phyloP scores from a whole-genome alignment of 92 coral and sea anemone species.

The Epizoanthus scotinus region DNA sequence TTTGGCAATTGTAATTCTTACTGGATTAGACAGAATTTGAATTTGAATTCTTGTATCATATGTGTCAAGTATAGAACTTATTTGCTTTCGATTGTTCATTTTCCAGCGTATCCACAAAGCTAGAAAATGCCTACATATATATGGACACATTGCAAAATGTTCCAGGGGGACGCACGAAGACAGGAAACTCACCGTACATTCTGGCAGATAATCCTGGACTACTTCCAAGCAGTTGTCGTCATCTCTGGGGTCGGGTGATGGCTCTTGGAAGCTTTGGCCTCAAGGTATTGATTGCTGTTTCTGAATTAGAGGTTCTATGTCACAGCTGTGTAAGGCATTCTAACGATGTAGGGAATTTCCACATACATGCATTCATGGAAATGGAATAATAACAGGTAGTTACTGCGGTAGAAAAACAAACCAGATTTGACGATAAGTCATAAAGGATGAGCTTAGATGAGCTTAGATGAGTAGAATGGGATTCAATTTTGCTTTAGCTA shows the following conservation, averaged over 20 bases:
- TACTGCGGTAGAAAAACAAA: no score
- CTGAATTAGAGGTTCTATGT: no score
- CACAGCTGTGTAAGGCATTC: no score
- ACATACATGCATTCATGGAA: no score
- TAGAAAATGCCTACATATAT: constrained; percentile 85
- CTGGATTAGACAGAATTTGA: no score
- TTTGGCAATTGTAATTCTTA: no score
- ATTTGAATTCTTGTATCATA: neutral
- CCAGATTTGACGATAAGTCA: neutral
- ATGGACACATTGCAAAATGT: constrained; percentile 53
- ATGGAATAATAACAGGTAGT: no score
- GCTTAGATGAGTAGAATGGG: no score
- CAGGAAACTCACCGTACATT: constrained; percentile 36
- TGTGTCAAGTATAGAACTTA: neutral
- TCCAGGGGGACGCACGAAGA: constrained; percentile 20
- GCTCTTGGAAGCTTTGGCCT: constrained; percentile 84
- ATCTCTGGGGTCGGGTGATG: constrained; percentile 93
- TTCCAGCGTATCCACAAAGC: constrained; percentile 57
- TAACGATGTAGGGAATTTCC: no score
- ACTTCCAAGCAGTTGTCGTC: constrained; percentile 72
- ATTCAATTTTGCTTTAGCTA: no score
- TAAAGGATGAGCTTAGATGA: no score
- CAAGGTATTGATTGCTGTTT: constrained; percentile 55
- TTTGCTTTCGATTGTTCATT: neutral
- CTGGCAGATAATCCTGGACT: constrained; percentile 74